A percentile compares a stretch with the other conserved stretches of the same genome.
Evolutionary conservation across 2,797 vertebrate species (phyloP).

Genomic region (Thripadectes ignobilis): DNA sequence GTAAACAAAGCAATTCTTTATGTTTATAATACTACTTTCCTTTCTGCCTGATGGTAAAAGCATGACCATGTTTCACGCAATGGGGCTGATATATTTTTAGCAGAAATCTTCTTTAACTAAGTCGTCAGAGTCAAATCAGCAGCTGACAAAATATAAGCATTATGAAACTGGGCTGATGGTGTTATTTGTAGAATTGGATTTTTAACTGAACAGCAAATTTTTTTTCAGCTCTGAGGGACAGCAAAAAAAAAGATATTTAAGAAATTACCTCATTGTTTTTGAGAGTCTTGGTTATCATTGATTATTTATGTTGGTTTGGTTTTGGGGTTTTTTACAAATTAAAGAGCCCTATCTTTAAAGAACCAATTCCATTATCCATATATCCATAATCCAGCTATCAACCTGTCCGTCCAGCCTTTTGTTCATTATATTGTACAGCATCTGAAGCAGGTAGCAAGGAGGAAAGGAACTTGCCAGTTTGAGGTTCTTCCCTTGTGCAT

Average conservation of each 20-base stretch:
- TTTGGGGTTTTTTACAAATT: not conserved
- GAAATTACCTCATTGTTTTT: not conserved
- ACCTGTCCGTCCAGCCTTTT: not conserved
- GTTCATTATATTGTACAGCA: not conserved
- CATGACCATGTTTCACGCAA: not conserved
- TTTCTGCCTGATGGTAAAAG: not conserved
- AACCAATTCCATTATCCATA: not conserved
- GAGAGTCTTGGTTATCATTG: not conserved
- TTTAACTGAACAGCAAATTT: not conserved
- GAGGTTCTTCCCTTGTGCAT: not conserved
- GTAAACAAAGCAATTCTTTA: not conserved
- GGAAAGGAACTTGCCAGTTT: not conserved
- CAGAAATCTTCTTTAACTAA: slow-evolving; percentile 44
- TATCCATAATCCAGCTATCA: not conserved
- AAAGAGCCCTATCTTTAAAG: not conserved
- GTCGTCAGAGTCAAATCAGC: not conserved
- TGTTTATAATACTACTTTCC: not conserved
- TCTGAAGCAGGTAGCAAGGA: not conserved
- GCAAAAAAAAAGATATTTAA: not conserved
- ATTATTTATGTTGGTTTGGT: not conserved
- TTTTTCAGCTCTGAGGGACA: not conserved
- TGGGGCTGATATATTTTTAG: slow-evolving; percentile 13
- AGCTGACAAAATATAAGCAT: slow-evolving; percentile 34
- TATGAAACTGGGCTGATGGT: not conserved
- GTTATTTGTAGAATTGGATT: not conserved